Evolutionary conservation across 2,888 invertebrate species (phyloP), one percentile per base, ranked within the genome.

Genomic region (Geotrupes spiniger): DNA sequence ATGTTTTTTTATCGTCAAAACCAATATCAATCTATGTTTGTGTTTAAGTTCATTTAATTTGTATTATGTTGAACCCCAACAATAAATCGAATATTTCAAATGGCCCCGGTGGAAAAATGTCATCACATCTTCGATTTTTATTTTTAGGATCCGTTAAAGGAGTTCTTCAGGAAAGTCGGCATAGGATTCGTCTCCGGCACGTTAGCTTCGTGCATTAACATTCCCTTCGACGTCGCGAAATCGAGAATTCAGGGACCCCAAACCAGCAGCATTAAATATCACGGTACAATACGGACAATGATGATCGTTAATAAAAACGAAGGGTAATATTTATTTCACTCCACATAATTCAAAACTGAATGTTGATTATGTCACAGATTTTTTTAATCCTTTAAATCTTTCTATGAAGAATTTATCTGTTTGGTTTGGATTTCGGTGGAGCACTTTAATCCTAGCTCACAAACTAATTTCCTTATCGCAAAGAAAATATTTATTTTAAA

Each of bases 151-250:
- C 79, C 79, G 0, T 65, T 81, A 5, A 63, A 79, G 39, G 89
- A 89, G 66, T 87, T 92, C 62, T 71, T 82, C 1, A 78, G 85
- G 26, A 90, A 91, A 75, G 82, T 92, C 28, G 75, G 79, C 1
- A 87, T 95, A 59, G 95, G 95, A 28, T 92, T 96, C 65, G 78
- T 82, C 6, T 91, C 94, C 8, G 96, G 95, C 2, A 87, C 89
- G 0, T 70, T 94, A 26, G 94, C 88, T 5, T 94, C 93, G 3
- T 83, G 87, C 58, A 76, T 88, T 37, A 96, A 96, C 72, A 95
- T 95, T 74, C 96, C 96, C 4, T 95, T 95, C 72, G 96, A 96
- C 70, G 96, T 96, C 17, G 96, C 92, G 15, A 96, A 96, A 73
- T 93, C 92, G 59, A 80, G 96, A 43, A 96, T 96, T 59, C 96